Conservation (phyloP, 2,113 vertebrate genomes). For the Ciconia maguari region DNA sequence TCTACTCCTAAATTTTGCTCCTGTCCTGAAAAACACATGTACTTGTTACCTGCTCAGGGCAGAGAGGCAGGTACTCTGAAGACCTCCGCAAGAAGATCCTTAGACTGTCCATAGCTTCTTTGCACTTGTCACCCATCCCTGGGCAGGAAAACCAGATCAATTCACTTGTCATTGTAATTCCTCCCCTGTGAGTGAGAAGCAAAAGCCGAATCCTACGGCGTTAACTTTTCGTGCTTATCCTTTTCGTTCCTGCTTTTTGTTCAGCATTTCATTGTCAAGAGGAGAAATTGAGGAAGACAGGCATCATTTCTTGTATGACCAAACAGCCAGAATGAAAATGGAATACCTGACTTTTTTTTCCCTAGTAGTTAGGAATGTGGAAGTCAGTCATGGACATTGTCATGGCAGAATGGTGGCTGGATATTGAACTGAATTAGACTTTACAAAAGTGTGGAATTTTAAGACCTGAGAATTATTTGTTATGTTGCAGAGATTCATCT, state of each 20-base stretch:
- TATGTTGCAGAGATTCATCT: neutral
- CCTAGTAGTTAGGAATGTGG: neutral
- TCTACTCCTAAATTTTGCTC: neutral
- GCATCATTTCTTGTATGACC: neutral
- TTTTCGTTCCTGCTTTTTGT: slow-evolving; percentile 25
- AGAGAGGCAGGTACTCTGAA: neutral
- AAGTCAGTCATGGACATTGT: neutral
- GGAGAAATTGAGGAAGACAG: slow-evolving; percentile 7
- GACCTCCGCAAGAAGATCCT: neutral
- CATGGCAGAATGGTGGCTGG: neutral
- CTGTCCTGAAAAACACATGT: neutral
- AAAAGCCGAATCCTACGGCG: neutral
- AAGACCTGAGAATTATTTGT: neutral
- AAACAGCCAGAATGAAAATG: neutral
- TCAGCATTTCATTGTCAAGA: neutral
- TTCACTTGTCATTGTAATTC: slow-evolving; percentile 30
- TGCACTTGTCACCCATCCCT: neutral
- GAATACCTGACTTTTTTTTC: neutral
- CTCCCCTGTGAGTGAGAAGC: neutral
- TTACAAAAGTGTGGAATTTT: neutral
- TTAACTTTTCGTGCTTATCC: neutral
- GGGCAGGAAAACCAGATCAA: neutral
- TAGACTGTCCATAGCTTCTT: neutral
- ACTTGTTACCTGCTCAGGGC: no score
- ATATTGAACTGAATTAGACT: neutral